These are phyloP conservation scores for Coracopsis vasa DNA, from an alignment of 2,113 vertebrate species.

Conservation along the genomic window DNA sequence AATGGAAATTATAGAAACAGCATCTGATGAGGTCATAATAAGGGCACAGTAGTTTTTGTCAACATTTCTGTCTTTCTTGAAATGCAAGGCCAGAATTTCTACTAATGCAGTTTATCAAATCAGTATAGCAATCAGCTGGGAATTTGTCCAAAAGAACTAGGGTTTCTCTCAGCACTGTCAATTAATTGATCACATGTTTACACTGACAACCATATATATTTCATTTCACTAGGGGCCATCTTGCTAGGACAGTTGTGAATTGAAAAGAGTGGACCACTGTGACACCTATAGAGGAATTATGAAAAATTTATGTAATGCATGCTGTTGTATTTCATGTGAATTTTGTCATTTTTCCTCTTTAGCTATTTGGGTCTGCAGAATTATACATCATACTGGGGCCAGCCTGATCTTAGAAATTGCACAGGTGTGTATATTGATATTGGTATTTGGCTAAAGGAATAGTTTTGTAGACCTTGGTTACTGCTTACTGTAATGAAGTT, in stretches of 20 bases:
- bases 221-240: background rate
- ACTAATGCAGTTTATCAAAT: background rate
- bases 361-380: slow-evolving; percentile 75
- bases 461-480: background rate
- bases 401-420: slow-evolving; percentile 83
- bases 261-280: background rate
- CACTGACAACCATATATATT: background rate
- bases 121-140: background rate
- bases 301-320: background rate
- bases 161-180: background rate
- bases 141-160: background rate
- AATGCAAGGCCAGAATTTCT: background rate
- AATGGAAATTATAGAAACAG: background rate
- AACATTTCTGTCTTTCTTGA: background rate
- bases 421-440: slow-evolving; percentile 69
- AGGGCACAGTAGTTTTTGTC: background rate
- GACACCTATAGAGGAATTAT: background rate
- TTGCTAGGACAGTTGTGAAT: background rate
- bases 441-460: background rate
- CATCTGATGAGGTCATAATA: background rate
- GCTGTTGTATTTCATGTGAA: background rate
- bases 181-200: background rate
- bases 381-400: slow-evolving; percentile 80
- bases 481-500: background rate
- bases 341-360: slow-evolving; percentile 21